Evolutionary conservation across 2,888 invertebrate species (phyloP).

Genomic region (Acanthosepion pharaonis): DNA sequence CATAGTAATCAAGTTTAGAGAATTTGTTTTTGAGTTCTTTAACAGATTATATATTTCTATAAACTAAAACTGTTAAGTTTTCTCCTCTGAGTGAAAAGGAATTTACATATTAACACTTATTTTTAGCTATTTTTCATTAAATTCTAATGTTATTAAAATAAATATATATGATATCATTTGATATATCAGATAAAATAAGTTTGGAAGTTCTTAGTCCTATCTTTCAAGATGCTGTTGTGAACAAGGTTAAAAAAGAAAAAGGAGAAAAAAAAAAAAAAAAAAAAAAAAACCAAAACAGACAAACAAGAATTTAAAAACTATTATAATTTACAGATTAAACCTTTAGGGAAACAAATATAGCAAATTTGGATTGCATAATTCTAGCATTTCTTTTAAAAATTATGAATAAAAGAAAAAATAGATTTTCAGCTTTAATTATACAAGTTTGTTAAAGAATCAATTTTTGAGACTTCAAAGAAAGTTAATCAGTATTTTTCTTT

Average conservation of each 20-base stretch:
- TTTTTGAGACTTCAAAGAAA: neutral
- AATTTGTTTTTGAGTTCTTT: neutral
- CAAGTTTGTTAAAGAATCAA: no score
- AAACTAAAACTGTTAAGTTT: neutral
- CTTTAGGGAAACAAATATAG: no score
- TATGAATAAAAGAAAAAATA: neutral
- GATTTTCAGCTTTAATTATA: no score
- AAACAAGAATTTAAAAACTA: no score
- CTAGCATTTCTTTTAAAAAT: no score
- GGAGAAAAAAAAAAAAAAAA: no score
- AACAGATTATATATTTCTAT: neutral
- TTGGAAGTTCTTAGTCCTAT: neutral
- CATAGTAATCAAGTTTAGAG: neutral
- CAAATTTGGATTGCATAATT: neutral
- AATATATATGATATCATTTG: neutral
- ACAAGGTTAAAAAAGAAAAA: neutral
- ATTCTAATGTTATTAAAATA: neutral
- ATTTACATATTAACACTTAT: neutral
- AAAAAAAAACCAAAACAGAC: no score
- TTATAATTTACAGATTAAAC: no score
- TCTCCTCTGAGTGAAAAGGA: neutral
- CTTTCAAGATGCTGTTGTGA: neutral
- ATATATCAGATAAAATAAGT: constrained; percentile 3
- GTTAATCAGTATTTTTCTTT: neutral
- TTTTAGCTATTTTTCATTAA: neutral